Evolutionary conservation across 2,888 invertebrate species (phyloP).

Genomic region (Sminthurides aquaticus): DNA sequence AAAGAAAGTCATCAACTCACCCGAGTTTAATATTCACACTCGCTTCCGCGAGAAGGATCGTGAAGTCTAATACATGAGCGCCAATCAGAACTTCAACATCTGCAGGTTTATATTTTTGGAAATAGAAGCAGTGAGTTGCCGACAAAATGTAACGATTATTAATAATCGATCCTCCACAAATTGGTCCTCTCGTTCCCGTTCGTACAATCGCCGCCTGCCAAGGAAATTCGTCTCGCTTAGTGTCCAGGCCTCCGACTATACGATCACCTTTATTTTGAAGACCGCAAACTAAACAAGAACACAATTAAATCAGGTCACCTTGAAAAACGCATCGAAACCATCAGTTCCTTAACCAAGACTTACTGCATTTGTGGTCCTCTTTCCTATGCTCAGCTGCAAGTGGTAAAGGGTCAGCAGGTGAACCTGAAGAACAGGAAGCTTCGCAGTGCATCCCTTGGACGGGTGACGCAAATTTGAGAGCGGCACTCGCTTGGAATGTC

Average conservation of each 20-base stretch:
- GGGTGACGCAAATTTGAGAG: background rate
- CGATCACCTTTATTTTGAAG: constrained; percentile 19
- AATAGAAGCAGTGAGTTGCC: constrained; percentile 33
- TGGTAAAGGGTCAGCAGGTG: too few species aligned
- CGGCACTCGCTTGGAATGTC: background rate
- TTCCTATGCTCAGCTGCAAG: background rate
- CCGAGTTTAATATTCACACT: background rate
- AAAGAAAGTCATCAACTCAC: too few species aligned
- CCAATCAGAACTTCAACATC: constrained; percentile 31
- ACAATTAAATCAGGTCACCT: too few species aligned
- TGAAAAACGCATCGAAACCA: too few species aligned
- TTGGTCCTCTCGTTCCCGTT: constrained; percentile 2
- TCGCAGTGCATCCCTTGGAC: background rate
- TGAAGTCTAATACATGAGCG: constrained; percentile 30
- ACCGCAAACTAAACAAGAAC: constrained; percentile 31
- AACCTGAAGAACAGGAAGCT: background rate
- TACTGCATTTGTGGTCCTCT: background rate
- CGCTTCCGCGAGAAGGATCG: constrained; percentile 5
- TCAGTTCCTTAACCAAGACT: background rate
- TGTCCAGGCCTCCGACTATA: constrained; percentile 9
- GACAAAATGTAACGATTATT: constrained; percentile 16
- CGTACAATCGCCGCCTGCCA: constrained; percentile 12
- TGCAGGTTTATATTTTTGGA: constrained; percentile 23
- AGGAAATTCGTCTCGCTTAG: constrained; percentile 5
- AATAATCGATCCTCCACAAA: constrained; percentile 10